A percentile compares a stretch with the other conserved stretches of the same genome.
Conservation (phyloP, 2,113 vertebrate species). For the Chloropsis cyanopogon region DNA sequence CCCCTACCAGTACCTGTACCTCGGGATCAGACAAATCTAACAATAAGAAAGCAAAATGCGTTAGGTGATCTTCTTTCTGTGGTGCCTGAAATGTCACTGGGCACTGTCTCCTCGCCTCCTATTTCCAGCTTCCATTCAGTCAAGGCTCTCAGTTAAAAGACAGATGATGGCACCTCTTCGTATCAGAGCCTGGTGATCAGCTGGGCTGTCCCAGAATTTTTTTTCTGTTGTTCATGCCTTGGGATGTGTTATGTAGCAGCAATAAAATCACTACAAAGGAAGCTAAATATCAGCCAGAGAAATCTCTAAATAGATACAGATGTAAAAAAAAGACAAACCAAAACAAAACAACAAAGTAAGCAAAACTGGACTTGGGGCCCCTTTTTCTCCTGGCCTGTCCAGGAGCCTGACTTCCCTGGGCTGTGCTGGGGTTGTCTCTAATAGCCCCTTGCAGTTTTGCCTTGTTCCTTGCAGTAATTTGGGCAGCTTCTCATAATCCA, state of each 20-base stretch:
- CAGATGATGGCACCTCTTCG: conserved; percentile 54
- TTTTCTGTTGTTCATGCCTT: conserved; percentile 67
- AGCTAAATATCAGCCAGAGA: conserved; percentile 53
- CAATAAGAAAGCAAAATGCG: conserved; percentile 67
- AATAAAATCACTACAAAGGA: conserved; percentile 52
- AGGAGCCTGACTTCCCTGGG: not conserved
- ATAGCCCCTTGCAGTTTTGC: not conserved
- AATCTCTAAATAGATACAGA: conserved; percentile 24
- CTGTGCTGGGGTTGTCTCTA: not conserved
- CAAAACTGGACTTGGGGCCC: not conserved
- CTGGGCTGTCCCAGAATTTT: conserved; percentile 63
- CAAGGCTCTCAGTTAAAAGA: conserved; percentile 63
- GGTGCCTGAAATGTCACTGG: conserved; percentile 69
- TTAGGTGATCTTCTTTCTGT: conserved; percentile 75
- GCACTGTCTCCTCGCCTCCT: conserved; percentile 74
- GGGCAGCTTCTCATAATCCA: not conserved
- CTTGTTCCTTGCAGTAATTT: not conserved
- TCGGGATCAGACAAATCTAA: conserved; percentile 66
- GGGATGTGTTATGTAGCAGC: conserved; percentile 60
- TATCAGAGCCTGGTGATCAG: conserved; percentile 73
- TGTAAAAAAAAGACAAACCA: not conserved
- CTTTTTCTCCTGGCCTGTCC: not conserved
- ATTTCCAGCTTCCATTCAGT: conserved; percentile 74
- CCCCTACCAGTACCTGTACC: conserved; percentile 49
- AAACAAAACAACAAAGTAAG: not conserved